These are phyloP conservation scores for Ochropleura leucogaster DNA, from an alignment of 2,888 invertebrate genomes.

Conservation along the genomic window DNA sequence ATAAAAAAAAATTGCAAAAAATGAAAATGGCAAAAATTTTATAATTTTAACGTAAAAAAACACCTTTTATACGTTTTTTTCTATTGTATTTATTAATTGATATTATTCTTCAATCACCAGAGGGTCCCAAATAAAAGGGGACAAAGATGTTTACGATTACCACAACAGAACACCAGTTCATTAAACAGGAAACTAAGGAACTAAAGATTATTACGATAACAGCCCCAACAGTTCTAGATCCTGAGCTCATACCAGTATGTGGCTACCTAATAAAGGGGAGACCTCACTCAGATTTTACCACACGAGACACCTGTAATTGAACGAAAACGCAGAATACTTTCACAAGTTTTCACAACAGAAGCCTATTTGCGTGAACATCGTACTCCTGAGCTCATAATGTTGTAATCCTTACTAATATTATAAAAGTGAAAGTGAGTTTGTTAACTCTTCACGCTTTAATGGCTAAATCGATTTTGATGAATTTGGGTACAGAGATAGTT, in stretches of 20 bases:
- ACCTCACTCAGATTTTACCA: conserved; percentile 40
- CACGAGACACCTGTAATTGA: conserved; percentile 70
- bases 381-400: conserved; percentile 83
- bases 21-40: conserved; percentile 8
- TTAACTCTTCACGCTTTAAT: too few species aligned
- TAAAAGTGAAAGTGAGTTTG: too few species aligned
- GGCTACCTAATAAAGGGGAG: conserved; percentile 73
- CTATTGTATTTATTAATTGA: not conserved
- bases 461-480: too few species aligned
- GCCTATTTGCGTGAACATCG: conserved; percentile 81
- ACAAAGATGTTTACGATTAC: too few species aligned
- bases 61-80: not conserved
- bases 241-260: conserved; percentile 72
- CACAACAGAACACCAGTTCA: not conserved
- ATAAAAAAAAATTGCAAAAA: not conserved
- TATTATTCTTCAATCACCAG: not conserved
- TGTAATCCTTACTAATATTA: not conserved
- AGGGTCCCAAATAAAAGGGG: too few species aligned
- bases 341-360: conserved; percentile 79
- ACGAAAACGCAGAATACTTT: conserved; percentile 76
- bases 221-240: not conserved
- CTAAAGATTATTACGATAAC: not conserved
- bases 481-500: too few species aligned
- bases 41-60: not conserved
- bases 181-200: not conserved